A percentile compares a stretch with the other conserved stretches of the same genome.
Conservation (phyloP, 2,797 vertebrate genomes). For the Lacerta agilis region DNA sequence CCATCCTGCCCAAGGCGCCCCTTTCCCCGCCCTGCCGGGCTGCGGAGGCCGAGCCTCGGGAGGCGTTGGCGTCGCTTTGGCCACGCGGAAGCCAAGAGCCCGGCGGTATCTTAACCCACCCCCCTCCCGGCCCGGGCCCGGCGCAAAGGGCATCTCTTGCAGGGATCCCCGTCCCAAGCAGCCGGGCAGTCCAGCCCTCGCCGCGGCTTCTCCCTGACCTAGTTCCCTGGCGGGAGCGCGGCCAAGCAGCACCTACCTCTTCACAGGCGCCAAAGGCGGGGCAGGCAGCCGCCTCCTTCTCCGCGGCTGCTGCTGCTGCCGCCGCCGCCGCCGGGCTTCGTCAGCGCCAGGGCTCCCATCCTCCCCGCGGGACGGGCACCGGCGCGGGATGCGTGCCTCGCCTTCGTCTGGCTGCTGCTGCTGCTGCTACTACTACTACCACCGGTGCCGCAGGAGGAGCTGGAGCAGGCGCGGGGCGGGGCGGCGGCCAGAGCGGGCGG, state of each 20-base stretch:
- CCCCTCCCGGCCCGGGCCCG: too few species aligned
- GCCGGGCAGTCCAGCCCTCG: too few species aligned
- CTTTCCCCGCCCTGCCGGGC: too few species aligned
- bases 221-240: not conserved
- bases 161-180: not conserved
- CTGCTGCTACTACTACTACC: too few species aligned
- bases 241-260: slow-evolving; percentile 55
- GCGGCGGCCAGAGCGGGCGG: not conserved
- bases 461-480: too few species aligned
- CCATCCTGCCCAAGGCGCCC: not conserved
- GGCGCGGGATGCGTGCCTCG: slow-evolving; percentile 31
- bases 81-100: too few species aligned
- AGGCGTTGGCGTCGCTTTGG: too few species aligned
- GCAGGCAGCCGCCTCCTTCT: slow-evolving; percentile 34
- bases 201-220: not conserved
- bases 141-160: not conserved
- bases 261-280: slow-evolving; percentile 8
- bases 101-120: too few species aligned
- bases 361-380: slow-evolving; percentile 9
- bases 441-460: not conserved
- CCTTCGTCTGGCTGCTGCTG: not conserved
- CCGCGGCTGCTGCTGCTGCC: slow-evolving; percentile 31
- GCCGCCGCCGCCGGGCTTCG: slow-evolving; percentile 31
- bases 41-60: too few species aligned
- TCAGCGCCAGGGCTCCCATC: slow-evolving; percentile 33